Conservation (phyloP, 2,113 vertebrate genomes). For the Machaerirhynchus nigripectus region DNA sequence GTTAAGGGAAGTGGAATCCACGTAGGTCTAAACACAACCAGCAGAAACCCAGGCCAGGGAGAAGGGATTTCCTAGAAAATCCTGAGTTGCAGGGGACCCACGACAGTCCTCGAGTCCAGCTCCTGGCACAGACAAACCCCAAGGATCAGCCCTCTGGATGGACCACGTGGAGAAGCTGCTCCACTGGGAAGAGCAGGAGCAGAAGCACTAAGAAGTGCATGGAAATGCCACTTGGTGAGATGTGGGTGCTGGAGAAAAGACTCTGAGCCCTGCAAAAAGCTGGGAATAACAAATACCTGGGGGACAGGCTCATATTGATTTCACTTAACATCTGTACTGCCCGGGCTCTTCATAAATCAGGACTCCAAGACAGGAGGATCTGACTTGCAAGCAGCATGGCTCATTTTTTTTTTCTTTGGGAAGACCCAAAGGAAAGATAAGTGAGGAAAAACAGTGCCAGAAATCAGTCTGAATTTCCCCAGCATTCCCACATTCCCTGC, state of each 20-base stretch:
- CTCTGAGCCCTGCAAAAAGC: not conserved
- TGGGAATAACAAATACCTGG: not conserved
- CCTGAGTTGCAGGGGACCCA: not conserved
- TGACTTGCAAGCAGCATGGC: not conserved
- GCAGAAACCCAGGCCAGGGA: not conserved
- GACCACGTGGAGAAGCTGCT: rapidly evolving
- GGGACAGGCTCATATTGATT: not conserved
- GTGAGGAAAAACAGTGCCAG: not conserved
- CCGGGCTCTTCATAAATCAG: not conserved
- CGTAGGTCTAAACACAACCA: not conserved
- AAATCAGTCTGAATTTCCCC: not conserved
- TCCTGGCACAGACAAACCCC: not conserved
- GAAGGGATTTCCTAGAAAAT: not conserved
- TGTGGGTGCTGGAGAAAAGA: not conserved
- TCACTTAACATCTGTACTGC: not conserved
- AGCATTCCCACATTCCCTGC: not conserved
- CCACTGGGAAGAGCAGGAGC: not conserved
- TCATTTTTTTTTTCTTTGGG: not conserved
- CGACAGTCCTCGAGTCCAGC: rapidly evolving
- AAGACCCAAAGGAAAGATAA: not conserved
- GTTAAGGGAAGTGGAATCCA: not conserved
- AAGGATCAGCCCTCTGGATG: not conserved
- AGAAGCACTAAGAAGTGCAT: not conserved
- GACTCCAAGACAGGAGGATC: not conserved
- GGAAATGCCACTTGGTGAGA: not conserved